Evolutionary conservation across 1,140 invertebrate genomes (phyloP), one percentile per base, ranked within the genome.

Genomic region (Artemia franciscana): DNA sequence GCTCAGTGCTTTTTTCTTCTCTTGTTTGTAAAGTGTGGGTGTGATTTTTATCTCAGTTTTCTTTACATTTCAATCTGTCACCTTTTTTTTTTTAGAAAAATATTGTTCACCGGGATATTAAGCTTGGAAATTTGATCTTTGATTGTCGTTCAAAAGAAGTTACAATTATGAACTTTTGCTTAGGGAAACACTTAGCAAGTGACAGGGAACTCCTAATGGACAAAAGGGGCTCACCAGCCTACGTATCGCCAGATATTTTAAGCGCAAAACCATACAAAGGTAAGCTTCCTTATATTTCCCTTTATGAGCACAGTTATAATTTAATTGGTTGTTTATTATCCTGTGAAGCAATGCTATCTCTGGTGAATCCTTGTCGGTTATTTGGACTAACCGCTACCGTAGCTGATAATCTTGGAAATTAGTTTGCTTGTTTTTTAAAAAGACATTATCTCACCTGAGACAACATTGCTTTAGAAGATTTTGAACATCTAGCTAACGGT

Each of bases 211-310:
- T 83, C 26, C 73, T 88, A 7, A 81, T 81, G 67, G 86, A 90
- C 75, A 86, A 88, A 70, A 72, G 85, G 71, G 86, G 86, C 1
- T 87, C 85, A 57, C 86, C 86, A 39, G 85, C 85, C 0, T 90
- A 88, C 70, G 88, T 88, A 67, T 86, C 85, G 24, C 86, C 86
- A 1, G 86, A 88, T 74, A 84, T 88, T 5, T 74, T 88, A 24
- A 80, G 80, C 75, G 85, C 85, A 66, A 82, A 82, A 71, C 80
- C 80, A 23, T 84, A 84, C 68, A 69, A 79, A 25, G 83, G 82
- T 70, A 68, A 5, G 27, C 21, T 21, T 57, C 5, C 1, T 15
- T 60, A n/a, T 30, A 5, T 27, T 26, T 61, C 18, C 12, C 12
- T 30, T 51, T 60, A 21, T 63, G 3, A 61, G n/a, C 2, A 1